Base-by-base conservation (phyloP, 2,888 invertebrate genomes). In the Dusona sp. region DNA sequence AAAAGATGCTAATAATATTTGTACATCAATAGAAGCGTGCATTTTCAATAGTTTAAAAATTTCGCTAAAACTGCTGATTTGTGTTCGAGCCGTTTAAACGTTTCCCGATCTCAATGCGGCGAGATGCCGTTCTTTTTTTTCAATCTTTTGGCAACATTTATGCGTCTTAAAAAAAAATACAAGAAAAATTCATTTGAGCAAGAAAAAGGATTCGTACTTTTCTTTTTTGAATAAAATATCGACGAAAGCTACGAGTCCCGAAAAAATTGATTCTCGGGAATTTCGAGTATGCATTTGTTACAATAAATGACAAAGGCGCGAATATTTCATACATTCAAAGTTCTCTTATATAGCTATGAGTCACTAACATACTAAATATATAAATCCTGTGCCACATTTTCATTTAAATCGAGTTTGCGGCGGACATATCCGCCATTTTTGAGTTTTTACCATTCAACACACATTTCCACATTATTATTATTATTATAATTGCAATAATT, bases 401-500 rank as follows among this genome's bases (percentile, higher is more conserved):
- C 61, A 64, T 77, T 48, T 36, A 25, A 48, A 22, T 9, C 22
- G 65, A 64, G 51, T n/a, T 51, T 25, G 29, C 45, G 36, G n/a
- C 42, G 75, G 29, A 22, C 22, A 48, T 65, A 45, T 64, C n/a
- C 42, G 61, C 61, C 61, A 29, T 61, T 61, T 61, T 8, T 61
- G 16, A 29, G 29, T 61, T 42, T 73, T 73, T 19, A 54, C 36
- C 54, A 73, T 73, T 73, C 38, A 54, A 57, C 74, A 25, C 19
- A 29, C 57, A 42, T 38, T 38, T 48, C 19, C 64, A 77, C 48
- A 45, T 68, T 25, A 33, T 33, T 25, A 65, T 67, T 16, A 13
- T 61, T 42, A 45, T 61, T 75, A 64, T 54, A 78, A 78, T 78
- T 78, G 77, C 77, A 77, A 77, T 65, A 42, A 65, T 42, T 70